These are phyloP conservation scores for Alosa sapidissima DNA, from an alignment of 2,797 vertebrate species.

Conservation along the genomic window DNA sequence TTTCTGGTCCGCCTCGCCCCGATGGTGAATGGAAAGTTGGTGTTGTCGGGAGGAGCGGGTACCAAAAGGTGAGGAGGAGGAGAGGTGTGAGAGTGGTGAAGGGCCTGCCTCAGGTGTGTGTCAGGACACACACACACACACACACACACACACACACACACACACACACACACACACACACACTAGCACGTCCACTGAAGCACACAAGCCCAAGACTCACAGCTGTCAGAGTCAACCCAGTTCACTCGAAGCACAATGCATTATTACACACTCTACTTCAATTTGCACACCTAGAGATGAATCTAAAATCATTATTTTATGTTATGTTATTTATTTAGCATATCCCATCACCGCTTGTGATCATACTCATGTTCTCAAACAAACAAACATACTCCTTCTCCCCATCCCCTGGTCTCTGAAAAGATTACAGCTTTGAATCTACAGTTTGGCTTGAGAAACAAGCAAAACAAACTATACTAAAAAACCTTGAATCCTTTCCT, in stretches of 20 bases:
- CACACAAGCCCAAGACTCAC: not conserved
- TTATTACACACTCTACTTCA: too few relatives aligned
- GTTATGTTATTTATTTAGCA: too few relatives aligned
- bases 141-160: not conserved
- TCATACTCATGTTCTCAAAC: not conserved
- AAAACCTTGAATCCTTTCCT: not conserved
- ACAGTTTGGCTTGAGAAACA: not conserved
- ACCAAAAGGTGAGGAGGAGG: not conserved
- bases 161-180: slow-evolving; percentile 5
- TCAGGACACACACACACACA: not conserved
- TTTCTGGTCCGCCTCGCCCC: not conserved
- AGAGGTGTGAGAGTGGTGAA: not conserved
- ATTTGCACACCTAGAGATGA: too few relatives aligned
- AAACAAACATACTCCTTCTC: not conserved
- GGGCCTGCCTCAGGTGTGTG: slow-evolving; percentile 6
- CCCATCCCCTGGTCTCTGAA: not conserved
- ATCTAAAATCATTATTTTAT: too few relatives aligned
- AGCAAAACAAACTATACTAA: not conserved
- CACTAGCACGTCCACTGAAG: not conserved
- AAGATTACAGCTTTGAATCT: not conserved
- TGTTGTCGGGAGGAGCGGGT: not conserved
- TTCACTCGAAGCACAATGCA: too few relatives aligned
- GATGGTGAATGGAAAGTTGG: not conserved
- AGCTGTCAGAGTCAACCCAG: not conserved
- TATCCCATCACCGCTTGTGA: too few relatives aligned